Conservation (phyloP, 1,140 invertebrate genomes). For the Subanguina moxae region DNA sequence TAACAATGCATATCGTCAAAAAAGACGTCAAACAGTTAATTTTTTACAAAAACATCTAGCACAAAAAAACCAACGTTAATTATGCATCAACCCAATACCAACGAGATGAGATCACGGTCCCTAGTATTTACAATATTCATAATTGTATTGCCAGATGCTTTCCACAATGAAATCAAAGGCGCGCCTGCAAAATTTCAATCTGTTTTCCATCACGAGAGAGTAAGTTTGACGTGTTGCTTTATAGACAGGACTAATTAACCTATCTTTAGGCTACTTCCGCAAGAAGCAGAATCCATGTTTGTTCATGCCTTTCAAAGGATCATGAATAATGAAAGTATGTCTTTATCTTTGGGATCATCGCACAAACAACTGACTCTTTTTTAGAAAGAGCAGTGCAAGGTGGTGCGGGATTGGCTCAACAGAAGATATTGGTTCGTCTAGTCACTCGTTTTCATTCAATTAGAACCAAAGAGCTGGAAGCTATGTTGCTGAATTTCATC, state of each 20-base stretch:
- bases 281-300: constrained; percentile 67
- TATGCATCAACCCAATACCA: constrained; percentile 3
- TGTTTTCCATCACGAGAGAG: constrained; percentile 78
- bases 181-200: constrained; percentile 65
- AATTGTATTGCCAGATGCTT: background rate
- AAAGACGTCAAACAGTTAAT: too few relatives aligned
- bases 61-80: too few relatives aligned
- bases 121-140: too few relatives aligned
- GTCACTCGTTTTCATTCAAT: constrained; percentile 41
- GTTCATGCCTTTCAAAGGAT: constrained; percentile 74
- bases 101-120: background rate
- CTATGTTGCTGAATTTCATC: constrained; percentile 46
- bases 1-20: too few relatives aligned
- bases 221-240: too few relatives aligned
- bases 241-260: too few relatives aligned
- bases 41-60: too few relatives aligned
- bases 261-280: constrained; percentile 63
- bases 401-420: constrained; percentile 45
- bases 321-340: constrained; percentile 69
- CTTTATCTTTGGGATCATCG: background rate
- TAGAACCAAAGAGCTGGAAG: constrained; percentile 36
- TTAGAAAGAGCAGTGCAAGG: constrained; percentile 55
- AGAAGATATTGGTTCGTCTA: constrained; percentile 49
- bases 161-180: constrained; percentile 22
- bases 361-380: constrained; percentile 11